These are phyloP conservation scores for Australoheros scitulus DNA, from an alignment of 2,113 vertebrate species.

Conservation along the genomic window DNA sequence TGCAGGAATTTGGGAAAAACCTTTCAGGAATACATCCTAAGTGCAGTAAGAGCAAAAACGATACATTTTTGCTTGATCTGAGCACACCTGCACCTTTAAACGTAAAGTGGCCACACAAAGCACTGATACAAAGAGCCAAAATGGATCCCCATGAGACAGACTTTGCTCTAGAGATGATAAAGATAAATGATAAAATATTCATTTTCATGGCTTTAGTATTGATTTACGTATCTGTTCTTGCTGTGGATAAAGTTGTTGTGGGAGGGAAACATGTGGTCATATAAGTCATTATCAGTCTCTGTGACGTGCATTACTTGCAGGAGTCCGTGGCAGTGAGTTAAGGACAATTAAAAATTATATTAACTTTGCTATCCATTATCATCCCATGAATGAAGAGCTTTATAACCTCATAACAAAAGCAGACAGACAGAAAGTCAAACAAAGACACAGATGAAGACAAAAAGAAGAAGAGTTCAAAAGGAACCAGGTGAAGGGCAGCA, in stretches of 20 bases:
- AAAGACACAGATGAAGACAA: not conserved
- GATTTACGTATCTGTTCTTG: not conserved
- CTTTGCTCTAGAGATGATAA: not conserved
- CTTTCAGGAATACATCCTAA: not conserved
- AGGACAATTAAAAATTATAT: not conserved
- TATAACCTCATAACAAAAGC: not conserved
- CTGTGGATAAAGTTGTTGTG: not conserved
- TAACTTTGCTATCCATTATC: not conserved
- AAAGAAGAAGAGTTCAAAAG: conserved; percentile 6
- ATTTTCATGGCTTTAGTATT: not conserved
- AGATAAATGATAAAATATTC: not conserved
- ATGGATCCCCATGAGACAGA: not conserved
- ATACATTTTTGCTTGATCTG: not conserved
- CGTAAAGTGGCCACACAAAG: not conserved
- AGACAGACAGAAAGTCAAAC: not conserved
- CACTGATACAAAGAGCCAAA: not conserved
- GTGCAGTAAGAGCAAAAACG: not conserved
- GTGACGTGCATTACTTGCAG: not conserved
- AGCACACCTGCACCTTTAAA: not conserved
- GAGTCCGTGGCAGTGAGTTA: not conserved
- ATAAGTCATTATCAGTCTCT: not conserved
- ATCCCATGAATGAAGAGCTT: not conserved
- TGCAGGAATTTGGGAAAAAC: not conserved
- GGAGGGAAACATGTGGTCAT: not conserved
- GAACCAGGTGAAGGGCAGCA: conserved; percentile 38